Evolutionary conservation across 2,888 invertebrate species (phyloP), one percentile per base, ranked within the genome.

Genomic region (Lamproptera curius): DNA sequence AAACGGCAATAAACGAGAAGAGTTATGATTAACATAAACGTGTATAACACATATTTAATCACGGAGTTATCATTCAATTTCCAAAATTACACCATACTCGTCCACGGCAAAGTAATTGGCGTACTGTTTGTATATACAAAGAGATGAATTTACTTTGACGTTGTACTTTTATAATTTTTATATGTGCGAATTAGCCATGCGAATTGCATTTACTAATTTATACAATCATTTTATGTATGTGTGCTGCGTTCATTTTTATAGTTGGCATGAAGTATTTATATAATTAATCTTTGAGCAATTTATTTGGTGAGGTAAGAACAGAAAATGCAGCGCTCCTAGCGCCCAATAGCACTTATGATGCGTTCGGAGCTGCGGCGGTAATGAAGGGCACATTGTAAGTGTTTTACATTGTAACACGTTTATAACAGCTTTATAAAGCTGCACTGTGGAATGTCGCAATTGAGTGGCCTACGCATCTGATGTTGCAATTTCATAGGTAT

Each of bases 121-220:
- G 45, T 46, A 26, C 14, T 26, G 35, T 35, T 47, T 13, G 33
- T 40, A 33, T 26, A 26, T 37, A 31, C 26, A 39, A 26, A 42
- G 36, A n/a, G n/a, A n/a, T n/a, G n/a, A n/a, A n/a, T n/a, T n/a
- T n/a, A n/a, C n/a, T n/a, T n/a, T n/a, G n/a, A n/a, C n/a, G 39
- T 35, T 38, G 34, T 47, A 45, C 51, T 20, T 5, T 20, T 20
- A 5, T 33, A 40, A 46, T 47, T 46, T 42, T 36, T 42, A 28
- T 42, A 47, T 53, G 49, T 50, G 77, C 74, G 76, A 75, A 73
- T 70, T 68, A 56, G 76, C 74, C 46, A 63, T 64, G 80, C 80
- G 76, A 76, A 56, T 58, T 59, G 39, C 34, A 31, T 49, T 34
- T 50, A 38, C 38, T 39, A 10, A 40, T 50, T 39, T 23, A 14